Percentiles rank a stretch among this genome's conserved stretches.
These are phyloP conservation scores for Pomatorhinus ruficollis DNA, from an alignment of 2,113 vertebrate genomes.

Conservation along the genomic window DNA sequence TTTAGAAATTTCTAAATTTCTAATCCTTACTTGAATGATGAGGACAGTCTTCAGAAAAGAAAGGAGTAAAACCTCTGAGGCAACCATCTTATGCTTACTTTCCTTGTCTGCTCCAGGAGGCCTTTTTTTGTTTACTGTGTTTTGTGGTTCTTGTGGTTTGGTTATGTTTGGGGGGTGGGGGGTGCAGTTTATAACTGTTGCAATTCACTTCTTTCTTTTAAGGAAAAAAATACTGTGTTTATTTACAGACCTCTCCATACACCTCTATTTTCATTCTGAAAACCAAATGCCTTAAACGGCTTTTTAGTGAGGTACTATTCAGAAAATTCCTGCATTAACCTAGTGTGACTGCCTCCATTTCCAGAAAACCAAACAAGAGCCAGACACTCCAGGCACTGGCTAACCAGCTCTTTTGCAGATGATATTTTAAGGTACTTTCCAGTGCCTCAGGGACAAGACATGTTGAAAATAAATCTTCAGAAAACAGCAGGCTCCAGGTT, in stretches of 20 bases:
- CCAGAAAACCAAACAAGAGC: slow-evolving; percentile 6
- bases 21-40: neutral
- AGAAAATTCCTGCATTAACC: neutral
- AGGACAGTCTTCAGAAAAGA: neutral
- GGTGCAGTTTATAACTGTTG: accelerated
- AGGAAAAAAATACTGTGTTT: neutral
- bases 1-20: neutral
- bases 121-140: neutral
- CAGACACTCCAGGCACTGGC: neutral
- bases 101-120: neutral
- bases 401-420: neutral
- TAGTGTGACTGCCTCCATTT: neutral
- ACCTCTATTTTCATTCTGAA: neutral
- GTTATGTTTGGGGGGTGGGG: neutral
- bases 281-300: neutral
- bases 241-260: neutral
- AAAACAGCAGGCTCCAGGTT: slow-evolving; percentile 31
- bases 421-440: slow-evolving; percentile 12
- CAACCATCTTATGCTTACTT: neutral
- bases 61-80: neutral
- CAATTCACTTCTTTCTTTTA: neutral
- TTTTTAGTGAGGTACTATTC: neutral
- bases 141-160: neutral
- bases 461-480: slow-evolving; percentile 40
- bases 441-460: neutral